A percentile compares a stretch with the other conserved stretches of the same genome.
These are phyloP conservation scores for Dichetophora obliterata DNA, from an alignment of 2,888 invertebrate genomes.

Conservation along the genomic window DNA sequence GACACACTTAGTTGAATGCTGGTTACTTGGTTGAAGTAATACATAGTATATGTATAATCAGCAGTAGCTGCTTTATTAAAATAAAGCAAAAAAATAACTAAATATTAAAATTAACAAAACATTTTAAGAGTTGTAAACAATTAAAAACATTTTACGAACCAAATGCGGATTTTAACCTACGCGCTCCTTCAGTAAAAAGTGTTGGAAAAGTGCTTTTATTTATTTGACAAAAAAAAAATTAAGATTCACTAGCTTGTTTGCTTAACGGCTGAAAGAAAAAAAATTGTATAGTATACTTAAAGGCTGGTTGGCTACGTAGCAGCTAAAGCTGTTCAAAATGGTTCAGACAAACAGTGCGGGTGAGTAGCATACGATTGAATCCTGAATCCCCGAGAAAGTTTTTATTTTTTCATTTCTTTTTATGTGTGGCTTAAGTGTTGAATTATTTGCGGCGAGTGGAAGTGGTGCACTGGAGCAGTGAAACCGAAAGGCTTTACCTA, in stretches of 20 bases:
- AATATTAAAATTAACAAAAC: background rate
- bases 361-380: slow-evolving; percentile 35
- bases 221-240: background rate
- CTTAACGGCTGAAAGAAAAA: background rate
- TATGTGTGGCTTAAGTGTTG: background rate
- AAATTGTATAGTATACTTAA: slow-evolving; percentile 38
- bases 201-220: background rate
- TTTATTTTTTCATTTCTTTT: background rate
- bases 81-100: background rate
- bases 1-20: background rate
- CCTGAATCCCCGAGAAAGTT: background rate
- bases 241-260: background rate
- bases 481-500: slow-evolving; percentile 2
- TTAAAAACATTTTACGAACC: background rate
- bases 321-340: slow-evolving; percentile 45
- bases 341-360: slow-evolving; percentile 50
- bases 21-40: background rate
- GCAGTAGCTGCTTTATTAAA: background rate
- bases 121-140: background rate
- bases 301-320: slow-evolving; percentile 18
- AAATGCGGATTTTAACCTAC: background rate
- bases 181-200: background rate
- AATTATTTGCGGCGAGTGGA: background rate
- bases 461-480: background rate
- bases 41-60: background rate